A percentile compares a stretch with the other conserved stretches of the same genome.
Conservation (phyloP, 1,140 invertebrate species). For the Campodea augens region DNA sequence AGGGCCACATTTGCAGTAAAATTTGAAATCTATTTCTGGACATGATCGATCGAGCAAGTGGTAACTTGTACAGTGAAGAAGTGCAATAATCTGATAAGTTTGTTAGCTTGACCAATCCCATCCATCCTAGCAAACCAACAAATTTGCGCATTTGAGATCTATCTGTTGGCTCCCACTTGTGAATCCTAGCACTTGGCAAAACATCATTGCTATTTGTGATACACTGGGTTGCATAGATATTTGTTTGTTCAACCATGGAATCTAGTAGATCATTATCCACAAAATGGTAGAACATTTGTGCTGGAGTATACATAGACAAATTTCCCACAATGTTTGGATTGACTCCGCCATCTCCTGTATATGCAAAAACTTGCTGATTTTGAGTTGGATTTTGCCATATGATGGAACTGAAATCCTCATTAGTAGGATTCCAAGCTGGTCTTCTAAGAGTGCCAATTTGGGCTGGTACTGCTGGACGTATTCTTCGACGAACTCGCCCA, state of each 20-base stretch:
- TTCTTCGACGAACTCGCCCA: too few relatives aligned
- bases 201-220: slow-evolving; percentile 1
- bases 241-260: slow-evolving; percentile 14
- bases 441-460: too few relatives aligned
- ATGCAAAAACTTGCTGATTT: too few relatives aligned
- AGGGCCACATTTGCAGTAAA: slow-evolving; percentile 20
- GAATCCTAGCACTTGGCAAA: slow-evolving; percentile 6
- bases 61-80: slow-evolving; percentile 11
- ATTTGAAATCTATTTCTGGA: slow-evolving; percentile 21
- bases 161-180: slow-evolving; percentile 8
- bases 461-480: too few relatives aligned
- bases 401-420: too few relatives aligned
- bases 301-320: too few relatives aligned
- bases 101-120: slow-evolving; percentile 12
- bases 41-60: slow-evolving; percentile 15
- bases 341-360: too few relatives aligned
- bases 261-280: slow-evolving; percentile 8
- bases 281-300: too few relatives aligned
- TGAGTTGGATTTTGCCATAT: too few relatives aligned
- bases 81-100: slow-evolving; percentile 15
- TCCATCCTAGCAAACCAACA: slow-evolving; percentile 15
- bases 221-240: slow-evolving; percentile 12
- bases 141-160: slow-evolving; percentile 15
- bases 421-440: too few relatives aligned
- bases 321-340: too few relatives aligned